These are phyloP conservation scores for Ramphastos sulfuratus DNA, from an alignment of 2,113 vertebrate species.

Conservation along the genomic window DNA sequence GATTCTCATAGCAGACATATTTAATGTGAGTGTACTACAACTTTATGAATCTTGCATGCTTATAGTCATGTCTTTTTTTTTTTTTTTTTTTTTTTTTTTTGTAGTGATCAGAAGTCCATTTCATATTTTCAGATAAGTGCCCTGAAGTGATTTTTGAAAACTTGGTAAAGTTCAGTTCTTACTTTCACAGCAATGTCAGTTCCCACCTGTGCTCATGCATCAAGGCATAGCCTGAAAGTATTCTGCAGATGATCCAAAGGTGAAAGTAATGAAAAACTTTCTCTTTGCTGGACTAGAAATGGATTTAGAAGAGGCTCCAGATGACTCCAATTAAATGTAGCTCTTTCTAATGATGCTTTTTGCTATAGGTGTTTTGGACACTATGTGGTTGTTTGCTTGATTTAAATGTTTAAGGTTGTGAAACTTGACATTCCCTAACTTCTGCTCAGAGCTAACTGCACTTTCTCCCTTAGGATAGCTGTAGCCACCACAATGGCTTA, in stretches of 20 bases:
- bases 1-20: background rate
- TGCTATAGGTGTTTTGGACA: background rate
- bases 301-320: background rate
- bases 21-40: background rate
- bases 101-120: background rate
- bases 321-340: background rate
- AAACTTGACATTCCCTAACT: background rate
- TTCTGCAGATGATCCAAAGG: background rate
- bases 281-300: accelerated
- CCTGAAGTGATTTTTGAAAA: background rate
- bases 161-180: background rate
- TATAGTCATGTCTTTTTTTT: background rate
- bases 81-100: background rate
- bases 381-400: background rate
- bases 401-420: background rate
- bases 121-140: background rate
- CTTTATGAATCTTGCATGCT: background rate
- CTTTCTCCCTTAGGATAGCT: background rate
- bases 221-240: background rate
- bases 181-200: background rate
- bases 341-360: background rate
- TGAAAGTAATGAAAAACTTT: background rate
- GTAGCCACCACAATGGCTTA: background rate
- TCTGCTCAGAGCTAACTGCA: background rate
- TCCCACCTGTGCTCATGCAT: background rate